phyloP scores from a whole-genome alignment of 1,140 invertebrate genomes.

The Varroa destructor region DNA sequence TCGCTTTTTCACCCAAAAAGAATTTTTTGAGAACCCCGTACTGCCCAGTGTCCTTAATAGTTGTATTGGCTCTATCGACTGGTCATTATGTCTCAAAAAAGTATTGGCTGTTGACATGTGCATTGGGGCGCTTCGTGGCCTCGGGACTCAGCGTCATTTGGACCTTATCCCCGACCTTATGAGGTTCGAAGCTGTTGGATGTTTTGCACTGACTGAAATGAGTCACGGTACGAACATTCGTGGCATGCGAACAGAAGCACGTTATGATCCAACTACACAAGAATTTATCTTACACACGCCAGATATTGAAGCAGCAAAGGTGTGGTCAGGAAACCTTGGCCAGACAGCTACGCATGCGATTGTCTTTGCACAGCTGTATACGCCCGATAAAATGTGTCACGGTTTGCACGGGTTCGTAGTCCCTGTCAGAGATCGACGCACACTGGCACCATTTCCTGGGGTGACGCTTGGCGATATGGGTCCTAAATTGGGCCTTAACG shows the following conservation, averaged over 20 bases:
- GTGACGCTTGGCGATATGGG: conserved; percentile 72
- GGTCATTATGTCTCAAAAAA: conserved; percentile 51
- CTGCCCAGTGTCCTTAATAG: conserved; percentile 39
- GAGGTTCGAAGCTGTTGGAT: conserved; percentile 57
- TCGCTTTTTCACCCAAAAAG: conserved; percentile 49
- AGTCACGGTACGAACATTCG: conserved; percentile 86
- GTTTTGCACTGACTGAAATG: conserved; percentile 83
- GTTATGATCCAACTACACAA: conserved; percentile 57
- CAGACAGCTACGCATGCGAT: conserved; percentile 73
- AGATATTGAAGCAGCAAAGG: conserved; percentile 85
- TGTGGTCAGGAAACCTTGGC: conserved; percentile 79
- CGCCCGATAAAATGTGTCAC: conserved; percentile 59
- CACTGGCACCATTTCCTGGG: conserved; percentile 56
- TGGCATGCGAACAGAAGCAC: conserved; percentile 74
- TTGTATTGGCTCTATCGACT: conserved; percentile 55
- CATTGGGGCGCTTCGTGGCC: conserved; percentile 45
- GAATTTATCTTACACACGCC: conserved; percentile 80
- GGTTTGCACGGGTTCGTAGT: conserved; percentile 74
- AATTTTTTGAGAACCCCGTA: conserved; percentile 44
- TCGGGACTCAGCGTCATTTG: conserved; percentile 62
- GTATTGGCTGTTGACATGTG: conserved; percentile 42
- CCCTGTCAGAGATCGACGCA: conserved; percentile 61
- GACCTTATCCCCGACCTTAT: conserved; percentile 55
- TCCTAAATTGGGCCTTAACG: conserved; percentile 71
- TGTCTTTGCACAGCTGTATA: conserved; percentile 74